Conservation (phyloP, 2,113 vertebrate genomes). For the Caracal caracal region DNA sequence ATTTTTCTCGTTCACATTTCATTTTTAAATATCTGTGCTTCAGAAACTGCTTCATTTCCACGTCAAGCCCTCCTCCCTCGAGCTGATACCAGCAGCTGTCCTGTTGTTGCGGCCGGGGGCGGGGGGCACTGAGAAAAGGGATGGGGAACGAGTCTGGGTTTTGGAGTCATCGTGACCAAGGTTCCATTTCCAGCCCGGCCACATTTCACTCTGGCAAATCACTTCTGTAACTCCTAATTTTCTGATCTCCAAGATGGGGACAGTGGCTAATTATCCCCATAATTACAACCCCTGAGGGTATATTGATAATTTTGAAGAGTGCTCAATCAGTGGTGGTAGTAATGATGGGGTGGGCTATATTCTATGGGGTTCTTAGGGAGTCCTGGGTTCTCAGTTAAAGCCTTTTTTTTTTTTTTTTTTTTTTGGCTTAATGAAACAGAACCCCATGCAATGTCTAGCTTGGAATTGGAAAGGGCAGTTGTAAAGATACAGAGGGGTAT, state of each 20-base stretch:
- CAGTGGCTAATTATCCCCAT: background rate
- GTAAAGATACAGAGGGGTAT: background rate
- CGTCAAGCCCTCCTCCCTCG: background rate
- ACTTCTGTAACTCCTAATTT: background rate
- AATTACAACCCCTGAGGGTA: background rate
- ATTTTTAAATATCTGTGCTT: background rate
- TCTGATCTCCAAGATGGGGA: background rate
- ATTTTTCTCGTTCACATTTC: constrained; percentile 15
- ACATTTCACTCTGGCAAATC: background rate
- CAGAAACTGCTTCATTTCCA: background rate
- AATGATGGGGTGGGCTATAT: background rate
- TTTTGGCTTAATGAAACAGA: constrained; percentile 41
- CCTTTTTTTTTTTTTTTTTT: background rate
- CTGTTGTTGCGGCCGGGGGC: fast-evolving
- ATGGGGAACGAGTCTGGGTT: background rate
- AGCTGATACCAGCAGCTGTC: background rate
- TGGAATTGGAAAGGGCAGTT: background rate
- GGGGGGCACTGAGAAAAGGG: background rate
- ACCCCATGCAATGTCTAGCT: background rate
- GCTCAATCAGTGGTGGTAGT: background rate
- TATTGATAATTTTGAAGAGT: background rate
- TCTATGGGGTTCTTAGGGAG: background rate
- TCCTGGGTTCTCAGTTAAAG: background rate
- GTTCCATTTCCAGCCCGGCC: background rate
- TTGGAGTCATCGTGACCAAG: background rate